Base-by-base conservation (phyloP, 2,113 vertebrate species). In the Danio rerio region DNA sequence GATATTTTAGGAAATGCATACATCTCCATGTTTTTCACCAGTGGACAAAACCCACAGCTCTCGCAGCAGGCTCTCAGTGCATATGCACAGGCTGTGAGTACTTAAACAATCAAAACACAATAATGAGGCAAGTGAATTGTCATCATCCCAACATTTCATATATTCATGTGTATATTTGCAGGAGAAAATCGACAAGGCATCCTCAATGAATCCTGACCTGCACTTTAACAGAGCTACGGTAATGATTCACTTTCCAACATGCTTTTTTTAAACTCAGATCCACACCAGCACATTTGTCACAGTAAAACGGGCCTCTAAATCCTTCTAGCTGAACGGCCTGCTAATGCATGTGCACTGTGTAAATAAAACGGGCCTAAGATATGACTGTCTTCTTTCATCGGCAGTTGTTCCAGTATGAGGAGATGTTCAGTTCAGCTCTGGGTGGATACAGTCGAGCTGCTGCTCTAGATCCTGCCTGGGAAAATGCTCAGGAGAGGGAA, bases 1-100 rank as follows among this genome's bases (percentile, higher is more conserved):
- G 96, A 96, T 86, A 94, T 97, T 78, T 88, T 97, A 75, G 96
- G 96, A 76, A 97, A 97, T 71, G 96, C 96, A 6, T 95, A 96
- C 8, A 94, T 97, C 76, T 97, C 95, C 58, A 90, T 97, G 42
- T 97, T 96, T 89, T 97, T 97, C 90, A 93, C 90, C 53, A 94
- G 95, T 20, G 96, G 96, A 69, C 96, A 98, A 92, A 96, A 94
- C 70, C 95, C 95, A 13, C 94, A 96, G 90, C 93, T 97, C 80
- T 96, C 95, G 76, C 96, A 97, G 87, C 96, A 96, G 89, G 96
- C 96, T 72, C 91, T 97, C 40, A 94, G 92, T 90, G 96, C 96
- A 78, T 97, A 97, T 74, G 91, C 94, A 9, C 95, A 96, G 87
- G 94, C 96, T 85, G 96, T 97, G 88, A 95, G 96, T 95, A 11